Base-by-base conservation (phyloP, 2,113 vertebrate species). In the Coregonus clupeaformis region DNA sequence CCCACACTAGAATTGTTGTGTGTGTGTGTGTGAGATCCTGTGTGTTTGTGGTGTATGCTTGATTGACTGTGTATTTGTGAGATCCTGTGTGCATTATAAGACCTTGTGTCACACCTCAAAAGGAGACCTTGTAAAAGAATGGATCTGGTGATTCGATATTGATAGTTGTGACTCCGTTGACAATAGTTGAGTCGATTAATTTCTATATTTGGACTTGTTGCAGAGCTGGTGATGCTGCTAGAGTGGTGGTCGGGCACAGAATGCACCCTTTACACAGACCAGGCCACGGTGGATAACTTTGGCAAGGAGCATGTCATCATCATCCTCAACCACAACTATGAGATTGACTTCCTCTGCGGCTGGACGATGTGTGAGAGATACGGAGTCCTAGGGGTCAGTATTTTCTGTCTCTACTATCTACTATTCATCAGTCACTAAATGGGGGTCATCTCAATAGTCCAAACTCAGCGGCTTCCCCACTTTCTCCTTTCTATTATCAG, bases 221-320 rank as follows among this genome's bases (percentile, higher is more conserved):
- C 83, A 97, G 98, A 99, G 92, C 88, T 99, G 91, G 97, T 99
- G 77, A 97, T 98, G 97, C 91, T 99, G 80, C 91, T 99, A 89
- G 98, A 99, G 88, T 99, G 97, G 96, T 99, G 98, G 98, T 99
- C 98, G 0, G 93, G 95, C 85, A 99, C 98, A 6, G 95, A 97
- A 4, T 99, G 98, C 87, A 98, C 94, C 0, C 92, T 99, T 24
- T 99, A 98, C 92, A 94, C 94, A 0, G 96, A 98, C 73, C 93
- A 95, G 88, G 93, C 93, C 82, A 96, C 96, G 0, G 85, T 97
- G 87, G 91, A 93, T 68, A 93, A 81, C 74, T 95, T 99, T 11
- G 98, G 98, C 70, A 99, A 95, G 82, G 98, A 99, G 47, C 98
- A 99, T 0, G 97, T 91, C 85, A 95, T 99, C 88, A 90, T 98